Evolutionary conservation across 2,888 invertebrate genomes (phyloP), one percentile per base, ranked within the genome.

Genomic region (Pachliopta kotzebuea): DNA sequence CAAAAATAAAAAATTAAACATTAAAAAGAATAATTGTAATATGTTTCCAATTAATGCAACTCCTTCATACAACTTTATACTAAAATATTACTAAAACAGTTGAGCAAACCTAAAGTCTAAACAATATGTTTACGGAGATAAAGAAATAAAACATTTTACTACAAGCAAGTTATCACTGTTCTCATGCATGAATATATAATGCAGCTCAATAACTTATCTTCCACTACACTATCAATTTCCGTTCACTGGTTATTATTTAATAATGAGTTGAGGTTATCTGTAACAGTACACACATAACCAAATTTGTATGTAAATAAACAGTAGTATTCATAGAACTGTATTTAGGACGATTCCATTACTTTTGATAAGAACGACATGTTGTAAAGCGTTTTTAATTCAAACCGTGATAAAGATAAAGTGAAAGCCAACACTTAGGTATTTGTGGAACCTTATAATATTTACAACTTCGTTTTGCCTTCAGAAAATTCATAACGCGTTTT

Each of bases 161-260:
- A n/a, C 4, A 18, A 45, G n/a, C n/a, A n/a, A 7, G 18, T 45
- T 45, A 45, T 45, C 45, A n/a, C n/a, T 45, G 45, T 45, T n/a
- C n/a, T n/a, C n/a, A n/a, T 18, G 45, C 45, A 45, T 45, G 45
- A 45, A 3, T 45, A 45, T 8, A 31, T 31, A 18, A 60, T 53
- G 23, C 11, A 52, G 21, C 14, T 9, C 21, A 52, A 11, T 9
- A 52, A 3, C 11, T 52, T 52, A 23, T 23, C 23, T 14, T 52
- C 11, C 20, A 52, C 7, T 50, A 20, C 49, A 49, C 21, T 52
- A 52, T 52, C 52, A 52, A 23, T 21, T 52, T 52, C 52, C 52
- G 52, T 52, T 52, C 11, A n/a, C n/a, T 23, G 52, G 23, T n/a
- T 52, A 59, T 59, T 52, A 60, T 52, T 50, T n/a, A 21, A 54